A percentile compares a stretch with the other conserved stretches of the same genome.
Evolutionary conservation across 2,888 invertebrate species (phyloP).

Genomic region (Willowsia nigromaculata): DNA sequence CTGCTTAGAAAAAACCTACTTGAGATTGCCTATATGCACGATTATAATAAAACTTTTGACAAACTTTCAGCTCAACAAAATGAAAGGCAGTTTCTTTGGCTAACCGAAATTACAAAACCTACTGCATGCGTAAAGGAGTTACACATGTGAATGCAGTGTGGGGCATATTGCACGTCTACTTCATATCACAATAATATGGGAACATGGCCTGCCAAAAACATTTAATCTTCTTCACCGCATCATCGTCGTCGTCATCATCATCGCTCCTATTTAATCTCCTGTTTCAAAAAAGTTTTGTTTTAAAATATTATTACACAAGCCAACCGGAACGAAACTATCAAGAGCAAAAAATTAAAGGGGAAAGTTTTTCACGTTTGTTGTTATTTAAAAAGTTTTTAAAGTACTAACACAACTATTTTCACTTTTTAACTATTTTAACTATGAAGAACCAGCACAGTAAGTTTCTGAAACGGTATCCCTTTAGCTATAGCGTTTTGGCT

Average conservation of each 20-base stretch:
- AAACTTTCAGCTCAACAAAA: slow-evolving; percentile 18
- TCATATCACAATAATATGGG: background rate
- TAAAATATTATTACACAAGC: slow-evolving; percentile 51
- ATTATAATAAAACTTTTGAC: background rate
- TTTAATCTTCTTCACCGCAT: slow-evolving; percentile 36
- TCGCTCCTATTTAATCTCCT: slow-evolving; percentile 52
- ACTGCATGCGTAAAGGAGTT: background rate
- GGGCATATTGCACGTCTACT: background rate
- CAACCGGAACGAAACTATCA: background rate
- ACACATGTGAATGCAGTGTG: slow-evolving; percentile 3
- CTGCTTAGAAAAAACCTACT: slow-evolving; percentile 46
- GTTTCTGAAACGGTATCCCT: background rate
- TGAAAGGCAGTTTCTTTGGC: slow-evolving; percentile 20
- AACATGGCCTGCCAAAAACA: slow-evolving; percentile 29
- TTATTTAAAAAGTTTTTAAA: slow-evolving; percentile 36
- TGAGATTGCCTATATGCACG: slow-evolving; percentile 20
- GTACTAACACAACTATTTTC: slow-evolving; percentile 8
- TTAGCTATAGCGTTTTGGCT: background rate
- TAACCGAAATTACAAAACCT: slow-evolving; percentile 12
- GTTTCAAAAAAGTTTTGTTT: slow-evolving; percentile 60
- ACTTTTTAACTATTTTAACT: slow-evolving; percentile 21
- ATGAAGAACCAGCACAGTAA: background rate
- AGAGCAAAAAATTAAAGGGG: slow-evolving; percentile 16
- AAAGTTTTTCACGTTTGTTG: slow-evolving; percentile 7
- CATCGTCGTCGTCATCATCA: slow-evolving; percentile 34